Percentiles rank a stretch among this genome's conserved stretches.
These are phyloP conservation scores for Nipponia nippon DNA, from an alignment of 2,113 vertebrate genomes.

Conservation along the genomic window DNA sequence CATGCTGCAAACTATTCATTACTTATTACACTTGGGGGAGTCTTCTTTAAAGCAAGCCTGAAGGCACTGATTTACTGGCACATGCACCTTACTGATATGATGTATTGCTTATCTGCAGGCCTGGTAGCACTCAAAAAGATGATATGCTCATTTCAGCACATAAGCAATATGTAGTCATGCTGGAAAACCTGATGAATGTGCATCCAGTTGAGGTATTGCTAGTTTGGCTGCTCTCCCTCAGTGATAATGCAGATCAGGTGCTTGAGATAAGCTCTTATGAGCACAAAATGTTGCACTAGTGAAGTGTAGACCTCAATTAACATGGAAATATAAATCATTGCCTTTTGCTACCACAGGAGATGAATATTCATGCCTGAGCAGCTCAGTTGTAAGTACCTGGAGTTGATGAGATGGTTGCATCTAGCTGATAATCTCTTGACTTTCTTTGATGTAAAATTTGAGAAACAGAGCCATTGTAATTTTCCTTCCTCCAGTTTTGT, in stretches of 20 bases:
- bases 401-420: not conserved
- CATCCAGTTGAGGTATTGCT: not conserved
- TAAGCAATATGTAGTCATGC: not conserved
- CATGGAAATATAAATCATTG: not conserved
- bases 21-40: not conserved
- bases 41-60: not conserved
- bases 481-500: not conserved
- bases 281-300: not conserved
- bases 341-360: not conserved
- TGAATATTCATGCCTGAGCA: not conserved
- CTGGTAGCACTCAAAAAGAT: not conserved
- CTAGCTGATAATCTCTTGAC: not conserved
- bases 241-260: not conserved
- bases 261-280: not conserved
- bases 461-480: not conserved
- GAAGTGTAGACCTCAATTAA: not conserved
- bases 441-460: not conserved
- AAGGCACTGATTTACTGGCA: not conserved
- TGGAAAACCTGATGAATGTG: not conserved
- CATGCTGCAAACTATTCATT: not conserved
- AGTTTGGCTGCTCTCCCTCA: not conserved
- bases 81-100: rapidly evolving
- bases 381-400: not conserved
- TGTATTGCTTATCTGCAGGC: not conserved
- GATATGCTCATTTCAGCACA: not conserved